Evolutionary conservation across 2,888 invertebrate species (phyloP).

Genomic region (Caenorhabditis sp.): DNA sequence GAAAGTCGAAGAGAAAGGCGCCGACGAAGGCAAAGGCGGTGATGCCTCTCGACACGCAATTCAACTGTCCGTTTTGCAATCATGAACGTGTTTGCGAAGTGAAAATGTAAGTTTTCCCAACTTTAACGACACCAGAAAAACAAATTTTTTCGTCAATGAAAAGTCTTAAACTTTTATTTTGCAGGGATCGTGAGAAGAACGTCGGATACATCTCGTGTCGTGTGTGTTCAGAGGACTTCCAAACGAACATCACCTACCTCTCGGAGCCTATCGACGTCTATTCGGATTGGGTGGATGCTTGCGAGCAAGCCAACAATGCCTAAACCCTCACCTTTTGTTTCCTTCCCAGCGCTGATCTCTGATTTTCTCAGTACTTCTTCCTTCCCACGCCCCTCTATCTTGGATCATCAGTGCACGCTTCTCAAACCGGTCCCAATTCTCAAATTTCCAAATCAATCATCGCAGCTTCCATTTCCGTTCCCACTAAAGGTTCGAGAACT

Average conservation of each 20-base stretch:
- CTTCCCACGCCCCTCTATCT: not conserved
- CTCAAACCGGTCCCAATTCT: constrained; percentile 41
- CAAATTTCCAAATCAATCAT: constrained; percentile 18
- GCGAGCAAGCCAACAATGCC: constrained; percentile 90
- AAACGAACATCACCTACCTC: constrained; percentile 94
- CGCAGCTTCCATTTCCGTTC: constrained; percentile 13
- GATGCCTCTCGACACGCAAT: constrained; percentile 94
- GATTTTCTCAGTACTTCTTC: constrained; percentile 48
- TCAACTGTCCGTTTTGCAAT: constrained; percentile 99
- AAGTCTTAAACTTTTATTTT: constrained; percentile 39
- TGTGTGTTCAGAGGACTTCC: constrained; percentile 93
- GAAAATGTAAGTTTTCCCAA: constrained; percentile 90
- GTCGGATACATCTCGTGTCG: constrained; percentile 95
- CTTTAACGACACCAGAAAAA: no score
- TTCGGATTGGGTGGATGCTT: constrained; percentile 99
- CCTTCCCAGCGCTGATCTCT: constrained; percentile 45
- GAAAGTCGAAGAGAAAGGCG: constrained; percentile 98
- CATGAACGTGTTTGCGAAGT: constrained; percentile 99
- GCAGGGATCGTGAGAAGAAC: constrained; percentile 94
- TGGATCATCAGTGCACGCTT: constrained; percentile 55
- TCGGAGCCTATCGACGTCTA: constrained; percentile 99
- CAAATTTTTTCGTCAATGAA: no score
- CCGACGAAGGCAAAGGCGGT: constrained; percentile 93
- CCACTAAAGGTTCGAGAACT: constrained; percentile 9
- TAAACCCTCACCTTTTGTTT: constrained; percentile 10